These are phyloP conservation scores for Trogon melanurus DNA, from an alignment of 2,113 vertebrate species.

Conservation along the genomic window DNA sequence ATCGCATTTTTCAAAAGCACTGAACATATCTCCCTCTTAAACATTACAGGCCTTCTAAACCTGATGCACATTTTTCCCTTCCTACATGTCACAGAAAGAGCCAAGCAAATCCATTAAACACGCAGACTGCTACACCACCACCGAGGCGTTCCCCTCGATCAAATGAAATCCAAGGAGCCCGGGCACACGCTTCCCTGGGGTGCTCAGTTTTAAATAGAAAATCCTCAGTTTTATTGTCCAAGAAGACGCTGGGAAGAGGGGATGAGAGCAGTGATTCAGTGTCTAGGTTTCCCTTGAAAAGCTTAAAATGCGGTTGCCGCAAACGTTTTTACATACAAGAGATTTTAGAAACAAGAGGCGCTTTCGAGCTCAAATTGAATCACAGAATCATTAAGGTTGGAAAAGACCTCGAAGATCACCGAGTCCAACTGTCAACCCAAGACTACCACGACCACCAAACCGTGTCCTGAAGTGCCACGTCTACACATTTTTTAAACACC, in stretches of 20 bases:
- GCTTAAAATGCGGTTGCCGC: neutral
- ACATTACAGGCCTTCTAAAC: neutral
- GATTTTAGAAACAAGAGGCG: neutral
- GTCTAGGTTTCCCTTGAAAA: neutral
- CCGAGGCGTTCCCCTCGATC: neutral
- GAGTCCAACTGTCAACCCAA: no score
- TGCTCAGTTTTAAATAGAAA: neutral
- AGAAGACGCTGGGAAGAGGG: neutral
- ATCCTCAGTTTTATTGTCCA: neutral
- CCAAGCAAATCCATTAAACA: neutral
- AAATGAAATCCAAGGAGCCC: neutral
- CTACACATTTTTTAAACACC: no score
- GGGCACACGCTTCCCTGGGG: neutral
- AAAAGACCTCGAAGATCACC: no score
- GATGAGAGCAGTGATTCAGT: neutral
- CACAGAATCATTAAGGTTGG: no score
- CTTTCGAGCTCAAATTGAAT: neutral
- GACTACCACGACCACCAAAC: no score
- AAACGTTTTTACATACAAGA: neutral
- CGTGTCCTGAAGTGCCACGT: no score
- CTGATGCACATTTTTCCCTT: constrained; percentile 5
- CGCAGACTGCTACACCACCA: fast-evolving
- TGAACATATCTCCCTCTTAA: neutral
- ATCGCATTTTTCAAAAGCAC: neutral
- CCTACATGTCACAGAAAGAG: neutral